These are phyloP conservation scores for Taphrorychus bicolor DNA, from an alignment of 2,888 invertebrate species.

Conservation along the genomic window DNA sequence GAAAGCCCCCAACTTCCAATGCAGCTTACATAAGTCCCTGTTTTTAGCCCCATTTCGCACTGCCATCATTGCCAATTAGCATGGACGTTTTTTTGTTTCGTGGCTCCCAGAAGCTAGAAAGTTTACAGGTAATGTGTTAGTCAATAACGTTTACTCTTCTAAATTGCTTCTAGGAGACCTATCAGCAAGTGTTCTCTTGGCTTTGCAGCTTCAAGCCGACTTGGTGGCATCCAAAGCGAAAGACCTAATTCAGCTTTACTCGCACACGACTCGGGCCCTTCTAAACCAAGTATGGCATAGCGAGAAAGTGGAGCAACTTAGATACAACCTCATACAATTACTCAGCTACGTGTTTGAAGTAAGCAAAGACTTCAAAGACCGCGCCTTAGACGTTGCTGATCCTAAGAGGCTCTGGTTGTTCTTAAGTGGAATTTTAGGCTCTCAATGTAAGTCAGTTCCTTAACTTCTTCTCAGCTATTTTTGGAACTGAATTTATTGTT, in stretches of 20 bases:
- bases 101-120: slow-evolving; percentile 55
- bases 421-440: slow-evolving; percentile 48
- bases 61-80: slow-evolving; percentile 1
- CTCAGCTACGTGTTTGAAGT: slow-evolving; percentile 44
- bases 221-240: slow-evolving; percentile 52
- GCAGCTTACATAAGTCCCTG: neutral
- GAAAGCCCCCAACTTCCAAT: neutral
- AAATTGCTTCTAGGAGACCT: too few relatives aligned
- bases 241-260: slow-evolving; percentile 49
- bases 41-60: neutral
- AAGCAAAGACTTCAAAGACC: slow-evolving; percentile 46
- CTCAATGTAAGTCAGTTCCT: slow-evolving; percentile 54
- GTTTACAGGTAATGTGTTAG: slow-evolving; percentile 53
- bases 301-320: slow-evolving; percentile 46
- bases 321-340: slow-evolving; percentile 46
- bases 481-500: neutral
- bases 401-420: slow-evolving; percentile 49
- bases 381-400: slow-evolving; percentile 45
- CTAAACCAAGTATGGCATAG: slow-evolving; percentile 49
- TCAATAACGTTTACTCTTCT: too few relatives aligned
- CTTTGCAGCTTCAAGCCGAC: slow-evolving; percentile 52
- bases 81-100: slow-evolving; percentile 57
- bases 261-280: slow-evolving; percentile 47
- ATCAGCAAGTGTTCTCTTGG: too few relatives aligned
- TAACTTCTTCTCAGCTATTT: neutral